These are phyloP conservation scores for Drosophila gunungcola DNA, from an alignment of 1,140 invertebrate species.

Conservation along the genomic window DNA sequence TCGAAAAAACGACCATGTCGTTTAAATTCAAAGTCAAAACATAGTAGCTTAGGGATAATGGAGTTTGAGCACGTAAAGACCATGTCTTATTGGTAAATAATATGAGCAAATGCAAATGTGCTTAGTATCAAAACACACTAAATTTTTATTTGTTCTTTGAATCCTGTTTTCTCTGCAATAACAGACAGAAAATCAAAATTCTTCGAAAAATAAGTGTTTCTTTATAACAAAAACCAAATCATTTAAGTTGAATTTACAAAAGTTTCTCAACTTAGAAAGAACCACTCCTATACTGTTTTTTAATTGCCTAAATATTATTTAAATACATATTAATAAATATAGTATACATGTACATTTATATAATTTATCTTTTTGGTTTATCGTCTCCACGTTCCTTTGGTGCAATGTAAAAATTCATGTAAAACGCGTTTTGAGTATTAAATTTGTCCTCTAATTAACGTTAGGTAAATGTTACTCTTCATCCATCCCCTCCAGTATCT, in stretches of 20 bases:
- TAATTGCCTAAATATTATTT: conserved; percentile 58
- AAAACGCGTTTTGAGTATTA: conserved; percentile 72
- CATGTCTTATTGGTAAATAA: too few relatives aligned
- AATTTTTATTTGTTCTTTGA: too few relatives aligned
- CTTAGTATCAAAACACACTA: too few relatives aligned
- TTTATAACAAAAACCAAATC: background rate
- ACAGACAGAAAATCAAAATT: too few relatives aligned
- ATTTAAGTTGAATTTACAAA: background rate
- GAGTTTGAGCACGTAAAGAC: too few relatives aligned
- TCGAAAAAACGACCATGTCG: too few relatives aligned
- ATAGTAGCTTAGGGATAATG: too few relatives aligned
- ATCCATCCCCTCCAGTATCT: background rate
- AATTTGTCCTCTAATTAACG: conserved; percentile 60
- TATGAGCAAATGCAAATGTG: too few relatives aligned
- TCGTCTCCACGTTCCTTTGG: conserved; percentile 48
- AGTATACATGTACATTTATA: conserved; percentile 54
- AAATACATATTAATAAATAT: conserved; percentile 55
- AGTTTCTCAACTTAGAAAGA: background rate
- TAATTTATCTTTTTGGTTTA: conserved; percentile 40
- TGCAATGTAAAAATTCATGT: conserved; percentile 82
- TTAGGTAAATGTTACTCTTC: conserved; percentile 45
- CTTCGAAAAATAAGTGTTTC: too few relatives aligned
- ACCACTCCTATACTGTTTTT: conserved; percentile 31
- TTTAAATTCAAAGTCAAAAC: too few relatives aligned
- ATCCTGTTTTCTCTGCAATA: too few relatives aligned